Base-by-base conservation (phyloP, 1,140 invertebrate species). In the Hylaeus anthracinus region DNA sequence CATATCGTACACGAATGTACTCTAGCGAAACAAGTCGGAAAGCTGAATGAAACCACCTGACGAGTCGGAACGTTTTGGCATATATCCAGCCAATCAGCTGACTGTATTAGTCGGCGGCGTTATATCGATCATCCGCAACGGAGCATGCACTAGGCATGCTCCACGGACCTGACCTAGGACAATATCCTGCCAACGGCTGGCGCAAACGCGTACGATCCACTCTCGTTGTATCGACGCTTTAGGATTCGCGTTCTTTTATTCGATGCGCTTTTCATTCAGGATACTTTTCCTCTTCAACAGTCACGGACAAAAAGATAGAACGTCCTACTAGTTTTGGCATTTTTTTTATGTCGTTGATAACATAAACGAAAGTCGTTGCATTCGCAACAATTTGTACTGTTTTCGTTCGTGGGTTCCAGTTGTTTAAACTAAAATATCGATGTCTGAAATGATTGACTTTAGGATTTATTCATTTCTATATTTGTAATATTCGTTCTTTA, bases 1-100 rank as follows among this genome's bases (percentile, higher is more conserved):
- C 26, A 12, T 3, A 14, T 66, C 15, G 26, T 5, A 6, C 3
- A 3, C 8, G 39, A 45, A 39, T 39, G 9, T 15, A 45, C 26
- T 26, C 10, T 12, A 43, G 43, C 2, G 10, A n/a, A 56, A 48
- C 12, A 2, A 10, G 5, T 10, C 58, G 9, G 53, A 73, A 74
- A 81, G 64, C 26, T 85, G 86, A 87, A 87, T 85, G 86, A 77
- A 82, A 87, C 53, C 77, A 79, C 65, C 65, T 60, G 76, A 72
- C 76, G 69, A 75, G 26, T 77, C 55, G 12, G 43, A 37, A 4
- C 37, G 61, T 78, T 84, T 82, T 72, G 79, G 81, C 60, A 60
- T 45, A 66, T 48, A 39, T 55, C 63, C 82, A 78, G 43, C 66
- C 76, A 78, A 85, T 76, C 82, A 85, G 83, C 79, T 81, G 74